phyloP scores from a whole-genome alignment of 2,888 invertebrate species.

The Sepiola atlantica region DNA sequence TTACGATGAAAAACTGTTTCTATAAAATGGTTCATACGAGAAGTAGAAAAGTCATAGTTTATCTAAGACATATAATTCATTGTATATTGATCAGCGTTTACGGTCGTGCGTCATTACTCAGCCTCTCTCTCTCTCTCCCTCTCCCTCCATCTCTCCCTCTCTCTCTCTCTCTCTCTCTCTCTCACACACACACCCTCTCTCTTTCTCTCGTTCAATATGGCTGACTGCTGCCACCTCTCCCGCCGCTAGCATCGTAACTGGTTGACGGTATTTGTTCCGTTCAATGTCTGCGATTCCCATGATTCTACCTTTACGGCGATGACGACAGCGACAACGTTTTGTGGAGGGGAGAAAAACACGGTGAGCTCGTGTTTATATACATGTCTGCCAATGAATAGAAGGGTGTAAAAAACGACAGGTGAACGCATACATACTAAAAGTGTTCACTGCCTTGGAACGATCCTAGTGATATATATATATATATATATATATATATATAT shows the following conservation, averaged over 20 bases:
- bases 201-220: not conserved
- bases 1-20: not conserved
- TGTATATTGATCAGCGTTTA: not conserved
- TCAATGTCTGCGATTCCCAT: constrained; percentile 16
- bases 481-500: not conserved
- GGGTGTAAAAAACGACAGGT: not conserved
- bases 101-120: not conserved
- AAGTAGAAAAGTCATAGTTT: constrained; percentile 14
- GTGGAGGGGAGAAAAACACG: not conserved
- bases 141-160: not conserved
- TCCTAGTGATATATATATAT: not conserved
- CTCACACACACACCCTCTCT: too few relatives aligned
- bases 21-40: not conserved
- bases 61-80: not conserved
- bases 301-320: not conserved
- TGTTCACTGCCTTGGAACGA: not conserved
- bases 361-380: not conserved
- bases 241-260: not conserved
- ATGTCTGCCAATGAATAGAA: not conserved
- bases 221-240: not conserved
- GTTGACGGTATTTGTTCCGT: not conserved
- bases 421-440: not conserved
- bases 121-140: not conserved
- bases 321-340: not conserved
- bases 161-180: too few relatives aligned